Percentiles rank a stretch among this genome's conserved stretches.
Evolutionary conservation across 2,888 invertebrate genomes (phyloP).

Genomic region (Lacanobia wlatinum): DNA sequence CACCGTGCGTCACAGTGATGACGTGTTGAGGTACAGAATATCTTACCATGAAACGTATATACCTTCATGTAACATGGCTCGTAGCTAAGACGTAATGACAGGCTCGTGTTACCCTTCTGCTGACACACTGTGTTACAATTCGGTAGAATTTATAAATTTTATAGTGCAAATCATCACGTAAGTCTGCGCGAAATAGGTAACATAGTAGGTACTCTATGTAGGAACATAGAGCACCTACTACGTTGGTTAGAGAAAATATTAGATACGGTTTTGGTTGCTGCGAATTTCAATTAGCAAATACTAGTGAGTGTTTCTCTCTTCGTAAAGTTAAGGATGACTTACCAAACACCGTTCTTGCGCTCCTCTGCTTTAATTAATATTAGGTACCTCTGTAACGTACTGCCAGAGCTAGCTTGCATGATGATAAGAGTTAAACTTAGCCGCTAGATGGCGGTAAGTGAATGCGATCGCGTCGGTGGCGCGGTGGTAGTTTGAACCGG

Average conservation of each 20-base stretch:
- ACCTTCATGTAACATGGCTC: too few relatives aligned
- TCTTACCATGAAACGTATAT: neutral
- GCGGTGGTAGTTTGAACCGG: conserved; percentile 10
- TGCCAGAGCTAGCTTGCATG: conserved; percentile 17
- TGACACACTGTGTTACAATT: too few relatives aligned
- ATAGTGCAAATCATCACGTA: too few relatives aligned
- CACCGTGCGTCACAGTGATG: conserved; percentile 26
- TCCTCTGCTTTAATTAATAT: conserved; percentile 25
- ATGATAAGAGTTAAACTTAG: conserved; percentile 53
- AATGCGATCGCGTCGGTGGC: conserved; percentile 40
- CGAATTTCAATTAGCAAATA: conserved; percentile 4
- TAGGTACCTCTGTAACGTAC: conserved; percentile 4
- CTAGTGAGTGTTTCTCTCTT: neutral
- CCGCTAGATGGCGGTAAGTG: conserved; percentile 49
- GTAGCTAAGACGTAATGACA: neutral
- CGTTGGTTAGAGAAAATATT: neutral
- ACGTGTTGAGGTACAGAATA: conserved; percentile 9
- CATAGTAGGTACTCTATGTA: too few relatives aligned
- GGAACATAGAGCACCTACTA: too few relatives aligned
- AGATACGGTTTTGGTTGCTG: neutral
- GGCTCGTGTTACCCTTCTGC: neutral
- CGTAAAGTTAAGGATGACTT: conserved; percentile 13
- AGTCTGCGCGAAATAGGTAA: too few relatives aligned
- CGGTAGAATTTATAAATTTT: too few relatives aligned
- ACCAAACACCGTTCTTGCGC: neutral